These are phyloP conservation scores for Anastrepha ludens DNA, from an alignment of 1,140 invertebrate species.

Conservation along the genomic window DNA sequence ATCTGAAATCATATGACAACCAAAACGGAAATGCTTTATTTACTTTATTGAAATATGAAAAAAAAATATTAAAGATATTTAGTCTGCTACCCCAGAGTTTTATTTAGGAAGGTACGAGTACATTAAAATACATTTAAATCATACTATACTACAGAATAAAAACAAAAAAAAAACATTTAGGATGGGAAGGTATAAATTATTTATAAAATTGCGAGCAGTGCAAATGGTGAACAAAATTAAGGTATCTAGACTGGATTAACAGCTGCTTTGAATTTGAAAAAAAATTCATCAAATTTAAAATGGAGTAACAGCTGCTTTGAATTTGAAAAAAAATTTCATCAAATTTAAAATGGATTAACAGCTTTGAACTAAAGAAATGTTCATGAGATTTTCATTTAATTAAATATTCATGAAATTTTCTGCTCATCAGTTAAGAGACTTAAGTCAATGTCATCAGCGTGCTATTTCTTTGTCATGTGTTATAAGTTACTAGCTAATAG, in stretches of 20 bases:
- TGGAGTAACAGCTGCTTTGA: neutral
- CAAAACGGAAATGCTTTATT: conserved; percentile 25
- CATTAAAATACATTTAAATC: neutral
- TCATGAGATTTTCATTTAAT: neutral
- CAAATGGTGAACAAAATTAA: conserved; percentile 1
- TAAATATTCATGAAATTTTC: no score
- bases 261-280: neutral
- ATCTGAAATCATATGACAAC: conserved; percentile 10
- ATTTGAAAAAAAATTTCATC: no score
- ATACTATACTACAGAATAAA: conserved; percentile 11
- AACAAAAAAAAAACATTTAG: neutral
- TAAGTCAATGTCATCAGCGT: no score
- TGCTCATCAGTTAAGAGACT: no score
- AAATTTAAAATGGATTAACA: neutral
- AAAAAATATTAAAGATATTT: conserved; percentile 31
- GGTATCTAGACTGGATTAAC: neutral
- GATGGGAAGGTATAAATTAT: neutral
- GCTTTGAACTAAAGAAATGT: neutral
- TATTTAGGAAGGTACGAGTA: neutral
- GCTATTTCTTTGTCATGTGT: no score
- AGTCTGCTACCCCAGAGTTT: conserved; percentile 40
- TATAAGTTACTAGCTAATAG: no score
- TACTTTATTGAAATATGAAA: neutral
- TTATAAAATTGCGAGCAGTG: neutral
- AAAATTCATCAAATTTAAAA: no score